A percentile compares a stretch with the other conserved stretches of the same genome.
Evolutionary conservation across 2,888 invertebrate genomes (phyloP).

Genomic region (Neelides folsomi): DNA sequence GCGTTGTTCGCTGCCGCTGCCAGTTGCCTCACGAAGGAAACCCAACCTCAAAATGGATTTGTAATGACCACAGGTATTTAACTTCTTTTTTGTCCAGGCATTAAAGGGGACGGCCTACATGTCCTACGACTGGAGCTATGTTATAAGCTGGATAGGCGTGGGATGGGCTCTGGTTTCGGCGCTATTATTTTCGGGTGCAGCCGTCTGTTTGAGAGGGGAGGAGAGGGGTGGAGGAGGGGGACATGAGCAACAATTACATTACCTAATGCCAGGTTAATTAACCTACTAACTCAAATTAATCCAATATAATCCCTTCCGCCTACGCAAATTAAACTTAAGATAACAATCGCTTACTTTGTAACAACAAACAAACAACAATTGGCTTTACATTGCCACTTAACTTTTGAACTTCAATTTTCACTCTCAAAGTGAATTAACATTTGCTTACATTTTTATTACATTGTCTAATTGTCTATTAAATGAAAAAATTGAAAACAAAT

Average conservation of each 20-base stretch:
- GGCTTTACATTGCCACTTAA: neutral
- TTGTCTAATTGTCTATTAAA: no score
- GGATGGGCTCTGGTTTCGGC: slow-evolving; percentile 80
- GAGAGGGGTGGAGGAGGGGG: slow-evolving; percentile 58
- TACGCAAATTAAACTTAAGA: neutral
- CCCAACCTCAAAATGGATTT: slow-evolving; percentile 40
- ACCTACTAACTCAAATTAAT: slow-evolving; percentile 30
- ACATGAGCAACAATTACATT: slow-evolving; percentile 93
- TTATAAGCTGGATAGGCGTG: slow-evolving; percentile 93
- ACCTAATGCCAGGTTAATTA: slow-evolving; percentile 79
- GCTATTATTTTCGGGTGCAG: slow-evolving; percentile 83
- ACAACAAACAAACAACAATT: no score
- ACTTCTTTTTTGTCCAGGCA: slow-evolving; percentile 6
- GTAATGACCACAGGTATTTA: slow-evolving; percentile 66
- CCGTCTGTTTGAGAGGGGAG: slow-evolving; percentile 86
- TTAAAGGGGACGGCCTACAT: neutral
- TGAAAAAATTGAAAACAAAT: no score
- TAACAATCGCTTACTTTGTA: neutral
- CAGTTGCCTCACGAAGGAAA: slow-evolving; percentile 60
- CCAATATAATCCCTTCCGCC: slow-evolving; percentile 31
- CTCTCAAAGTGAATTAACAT: no score
- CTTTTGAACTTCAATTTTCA: no score
- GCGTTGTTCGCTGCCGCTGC: slow-evolving; percentile 67
- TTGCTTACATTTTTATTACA: no score
- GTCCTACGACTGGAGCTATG: slow-evolving; percentile 90